Evolutionary conservation across 2,113 vertebrate genomes (phyloP).

Genomic region (Paedocypris sp.): DNA sequence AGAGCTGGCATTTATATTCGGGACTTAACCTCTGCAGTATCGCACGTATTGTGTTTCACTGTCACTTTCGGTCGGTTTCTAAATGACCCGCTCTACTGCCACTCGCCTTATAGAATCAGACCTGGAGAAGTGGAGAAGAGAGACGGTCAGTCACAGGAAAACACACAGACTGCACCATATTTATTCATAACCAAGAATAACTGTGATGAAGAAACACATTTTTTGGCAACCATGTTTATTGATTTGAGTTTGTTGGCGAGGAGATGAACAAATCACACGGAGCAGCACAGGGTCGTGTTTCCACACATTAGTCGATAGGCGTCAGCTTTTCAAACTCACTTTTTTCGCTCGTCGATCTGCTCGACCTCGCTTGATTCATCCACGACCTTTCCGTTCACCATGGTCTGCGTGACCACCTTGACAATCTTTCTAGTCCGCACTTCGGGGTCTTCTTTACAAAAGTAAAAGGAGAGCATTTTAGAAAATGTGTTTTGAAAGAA

Average conservation of each 20-base stretch:
- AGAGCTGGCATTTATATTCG: background rate
- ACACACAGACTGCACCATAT: too few relatives aligned
- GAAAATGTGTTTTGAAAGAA: background rate
- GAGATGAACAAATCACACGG: background rate
- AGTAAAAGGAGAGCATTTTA: background rate
- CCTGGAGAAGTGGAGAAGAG: constrained; percentile 10
- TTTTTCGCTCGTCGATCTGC: constrained; percentile 61
- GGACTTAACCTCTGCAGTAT: background rate
- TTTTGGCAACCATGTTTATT: constrained; percentile 12
- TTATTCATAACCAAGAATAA: too few relatives aligned
- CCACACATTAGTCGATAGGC: background rate
- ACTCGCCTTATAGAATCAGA: constrained; percentile 14
- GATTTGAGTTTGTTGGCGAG: background rate
- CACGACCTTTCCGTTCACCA: constrained; percentile 66
- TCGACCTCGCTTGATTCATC: constrained; percentile 66
- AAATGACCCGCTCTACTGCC: constrained; percentile 2
- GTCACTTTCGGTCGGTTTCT: constrained; percentile 12
- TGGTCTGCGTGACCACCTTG: constrained; percentile 68
- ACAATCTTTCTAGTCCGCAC: constrained; percentile 67
- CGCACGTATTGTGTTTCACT: background rate
- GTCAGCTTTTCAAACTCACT: constrained; percentile 41
- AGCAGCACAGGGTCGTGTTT: background rate
- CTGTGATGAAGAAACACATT: too few relatives aligned
- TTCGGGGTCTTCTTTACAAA: constrained; percentile 60
- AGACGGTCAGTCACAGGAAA: background rate